phyloP scores from a whole-genome alignment of 1,140 invertebrate species.

The Drosophila pectinifera region DNA sequence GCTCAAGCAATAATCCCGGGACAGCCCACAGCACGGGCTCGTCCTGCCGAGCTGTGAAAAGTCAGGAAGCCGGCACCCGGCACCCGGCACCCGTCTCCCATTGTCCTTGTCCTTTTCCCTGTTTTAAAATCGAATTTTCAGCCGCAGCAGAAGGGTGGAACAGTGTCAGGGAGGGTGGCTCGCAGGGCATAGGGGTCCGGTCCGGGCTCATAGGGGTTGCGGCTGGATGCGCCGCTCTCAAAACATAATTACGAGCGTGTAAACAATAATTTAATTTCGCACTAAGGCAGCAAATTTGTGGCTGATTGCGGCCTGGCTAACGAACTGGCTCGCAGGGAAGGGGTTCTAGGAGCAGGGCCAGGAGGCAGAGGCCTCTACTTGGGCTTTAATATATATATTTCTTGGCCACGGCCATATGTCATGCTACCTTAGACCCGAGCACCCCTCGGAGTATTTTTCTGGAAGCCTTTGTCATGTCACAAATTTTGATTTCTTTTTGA shows the following conservation, averaged over 20 bases:
- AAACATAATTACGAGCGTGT: slow-evolving; percentile 81
- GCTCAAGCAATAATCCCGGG: slow-evolving; percentile 18
- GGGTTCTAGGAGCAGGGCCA: not conserved
- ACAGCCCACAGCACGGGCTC: not conserved
- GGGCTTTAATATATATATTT: no score
- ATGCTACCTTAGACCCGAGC: not conserved
- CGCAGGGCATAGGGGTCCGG: slow-evolving; percentile 20
- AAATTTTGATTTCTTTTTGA: slow-evolving; percentile 30
- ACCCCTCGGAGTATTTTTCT: not conserved
- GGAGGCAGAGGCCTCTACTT: no score
- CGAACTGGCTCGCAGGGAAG: slow-evolving; percentile 19
- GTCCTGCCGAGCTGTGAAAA: slow-evolving; percentile 67
- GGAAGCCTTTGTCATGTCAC: slow-evolving; percentile 15
- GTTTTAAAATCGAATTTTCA: slow-evolving; percentile 77
- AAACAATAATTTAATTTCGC: slow-evolving; percentile 84
- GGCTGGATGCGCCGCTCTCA: slow-evolving; percentile 20
- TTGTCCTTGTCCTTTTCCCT: slow-evolving; percentile 55
- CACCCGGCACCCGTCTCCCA: slow-evolving; percentile 19
- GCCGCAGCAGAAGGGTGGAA: slow-evolving; percentile 37
- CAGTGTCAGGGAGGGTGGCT: slow-evolving; percentile 35
- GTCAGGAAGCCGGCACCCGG: slow-evolving; percentile 47
- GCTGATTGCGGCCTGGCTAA: slow-evolving; percentile 78
- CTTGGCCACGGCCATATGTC: not conserved
- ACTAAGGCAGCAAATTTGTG: slow-evolving; percentile 82
- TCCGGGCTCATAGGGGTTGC: slow-evolving; percentile 12